Percentiles rank a stretch among this genome's conserved stretches.
Conservation (phyloP, 2,797 vertebrate genomes). For the Tarsius wallacei region DNA sequence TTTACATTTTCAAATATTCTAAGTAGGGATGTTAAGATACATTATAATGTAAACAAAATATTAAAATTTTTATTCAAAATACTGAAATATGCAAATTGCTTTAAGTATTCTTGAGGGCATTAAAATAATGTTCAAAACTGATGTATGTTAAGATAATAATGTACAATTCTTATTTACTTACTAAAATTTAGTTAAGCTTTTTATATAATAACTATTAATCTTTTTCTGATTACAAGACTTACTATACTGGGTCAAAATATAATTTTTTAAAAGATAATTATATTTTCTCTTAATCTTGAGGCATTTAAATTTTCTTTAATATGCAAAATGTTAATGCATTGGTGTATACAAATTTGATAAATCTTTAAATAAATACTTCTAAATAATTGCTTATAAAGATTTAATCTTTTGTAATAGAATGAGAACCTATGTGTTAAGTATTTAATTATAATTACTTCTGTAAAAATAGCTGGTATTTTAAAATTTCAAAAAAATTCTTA, state of each 20-base stretch:
- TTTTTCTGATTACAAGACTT: neutral
- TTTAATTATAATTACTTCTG: neutral
- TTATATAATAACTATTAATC: neutral
- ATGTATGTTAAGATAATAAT: neutral
- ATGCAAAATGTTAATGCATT: slow-evolving; percentile 4
- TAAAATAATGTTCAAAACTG: neutral
- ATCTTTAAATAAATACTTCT: slow-evolving; percentile 8
- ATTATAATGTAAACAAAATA: slow-evolving; percentile 21
- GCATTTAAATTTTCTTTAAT: neutral
- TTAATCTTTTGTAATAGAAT: neutral
- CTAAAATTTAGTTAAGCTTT: neutral
- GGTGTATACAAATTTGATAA: neutral
- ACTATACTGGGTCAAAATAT: neutral
- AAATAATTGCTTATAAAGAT: neutral
- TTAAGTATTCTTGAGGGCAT: neutral
- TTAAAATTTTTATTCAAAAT: neutral
- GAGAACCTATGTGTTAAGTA: neutral
- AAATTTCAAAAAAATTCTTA: neutral
- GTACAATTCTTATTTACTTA: neutral
- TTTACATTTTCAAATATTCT: neutral
- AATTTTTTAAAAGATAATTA: neutral
- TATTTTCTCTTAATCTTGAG: neutral
- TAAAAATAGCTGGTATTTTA: neutral
- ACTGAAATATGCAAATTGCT: neutral
- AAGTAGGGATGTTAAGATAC: slow-evolving; percentile 21